Evolutionary conservation across 2,888 invertebrate species (phyloP).

Genomic region (Tetranychus truncatus): DNA sequence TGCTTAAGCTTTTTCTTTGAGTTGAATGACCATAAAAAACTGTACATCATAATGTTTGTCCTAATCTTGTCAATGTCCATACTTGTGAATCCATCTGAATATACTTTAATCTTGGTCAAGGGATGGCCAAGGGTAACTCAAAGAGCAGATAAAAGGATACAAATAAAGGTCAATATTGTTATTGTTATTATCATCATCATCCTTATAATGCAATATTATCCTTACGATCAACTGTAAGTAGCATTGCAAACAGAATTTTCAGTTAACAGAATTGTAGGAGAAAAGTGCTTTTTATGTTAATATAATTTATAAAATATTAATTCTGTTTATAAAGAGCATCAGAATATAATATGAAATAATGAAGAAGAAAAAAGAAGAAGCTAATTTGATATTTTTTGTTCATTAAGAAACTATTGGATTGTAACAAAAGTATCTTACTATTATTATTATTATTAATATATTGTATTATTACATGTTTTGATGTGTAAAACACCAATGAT

Average conservation of each 20-base stretch:
- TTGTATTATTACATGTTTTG: not conserved
- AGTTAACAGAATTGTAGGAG: too few relatives aligned
- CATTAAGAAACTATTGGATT: too few relatives aligned
- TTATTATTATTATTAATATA: too few relatives aligned
- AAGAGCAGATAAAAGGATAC: not conserved
- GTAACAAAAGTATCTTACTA: too few relatives aligned
- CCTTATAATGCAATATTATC: too few relatives aligned
- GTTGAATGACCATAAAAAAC: not conserved
- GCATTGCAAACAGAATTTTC: too few relatives aligned
- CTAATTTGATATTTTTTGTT: too few relatives aligned
- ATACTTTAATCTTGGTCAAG: not conserved
- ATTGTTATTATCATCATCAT: not conserved
- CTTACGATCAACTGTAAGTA: too few relatives aligned
- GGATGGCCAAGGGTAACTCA: not conserved
- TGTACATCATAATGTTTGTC: not conserved
- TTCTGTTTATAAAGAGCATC: not conserved
- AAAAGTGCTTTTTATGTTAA: not conserved
- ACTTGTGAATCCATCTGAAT: not conserved
- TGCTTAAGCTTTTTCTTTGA: not conserved
- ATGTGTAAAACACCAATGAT: not conserved
- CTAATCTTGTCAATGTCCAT: not conserved
- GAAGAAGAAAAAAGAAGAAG: too few relatives aligned
- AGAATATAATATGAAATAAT: too few relatives aligned
- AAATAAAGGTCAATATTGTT: not conserved
- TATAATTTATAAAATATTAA: not conserved